Evolutionary conservation across 2,113 vertebrate species (phyloP), one percentile per base, ranked within the genome.

Genomic region (Neopipo cinnamomea): DNA sequence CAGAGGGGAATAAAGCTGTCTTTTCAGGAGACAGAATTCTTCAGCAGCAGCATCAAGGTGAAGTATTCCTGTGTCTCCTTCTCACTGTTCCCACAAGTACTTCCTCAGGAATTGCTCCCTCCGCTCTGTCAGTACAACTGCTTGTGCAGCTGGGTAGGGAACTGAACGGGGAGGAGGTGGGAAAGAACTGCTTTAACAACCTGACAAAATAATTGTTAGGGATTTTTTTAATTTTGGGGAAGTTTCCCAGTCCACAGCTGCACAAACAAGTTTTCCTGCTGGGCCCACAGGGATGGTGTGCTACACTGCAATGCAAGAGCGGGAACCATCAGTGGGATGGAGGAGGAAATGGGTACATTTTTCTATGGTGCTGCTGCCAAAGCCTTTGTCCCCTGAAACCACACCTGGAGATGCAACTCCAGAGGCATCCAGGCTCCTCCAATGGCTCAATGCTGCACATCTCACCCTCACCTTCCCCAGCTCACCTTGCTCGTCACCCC

Each of bases 241-340:
- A 50, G 28, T 41, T 79, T 81, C 68, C 42, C 42, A 71, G 50
- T 31, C 35, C 56, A 42, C 68, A 94, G 68, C 80, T 87, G 84
- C 47, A 91, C 80, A 89, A 52, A 63, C n/a, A 72, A 5, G 1
- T 73, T 70, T 49, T 89, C 37, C 50, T 58, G 72, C 50, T 47
- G 83, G 28, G 63, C 49, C 75, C 52, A 8, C 44, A 70, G 25
- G 41, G 14, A 59, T 3, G 28, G 19, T 1, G 33, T 37, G 35
- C 33, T 33, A 10, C 37, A 5, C 1, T 14, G 63, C 49, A 22
- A 6, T 6, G 24, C 41, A n/a, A 61, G 30, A 75, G 6, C 0
- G 0, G 62, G 62, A 55, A 28, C 1, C 0, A 33, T 61, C 3
- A 63, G 47, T 11, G 79, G 79, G 62, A 59, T 41, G 58, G 11